Base-by-base conservation (phyloP, 2,797 vertebrate species). In the Astyanax mexicanus region DNA sequence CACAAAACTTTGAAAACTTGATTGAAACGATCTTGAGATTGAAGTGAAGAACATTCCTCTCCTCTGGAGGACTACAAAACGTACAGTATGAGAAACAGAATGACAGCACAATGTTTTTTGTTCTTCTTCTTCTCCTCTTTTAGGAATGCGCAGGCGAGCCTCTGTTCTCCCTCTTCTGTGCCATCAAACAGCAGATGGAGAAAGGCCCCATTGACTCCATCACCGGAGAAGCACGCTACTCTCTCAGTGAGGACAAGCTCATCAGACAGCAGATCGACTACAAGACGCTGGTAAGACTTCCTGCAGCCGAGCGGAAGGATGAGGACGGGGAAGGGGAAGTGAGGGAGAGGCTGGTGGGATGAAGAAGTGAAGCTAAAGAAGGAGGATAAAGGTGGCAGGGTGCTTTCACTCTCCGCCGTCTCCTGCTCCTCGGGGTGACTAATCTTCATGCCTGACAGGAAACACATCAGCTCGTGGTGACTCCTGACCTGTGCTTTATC, bases 121-220 rank as follows among this genome's bases (percentile, higher is more conserved):
- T 37, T 74, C 49, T 74, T 27, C 3, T 37, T 74, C 49, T 74
- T 27, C 3, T 29, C 54, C n/a, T 47, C 29, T 75, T 82, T 15
- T 89, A 99, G 98, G 98, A 99, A 79, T 99, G 98, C 60, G 98
- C 97, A 0, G 98, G 98, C 0, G 98, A 99, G 74, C 98, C 97
- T 19, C 95, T 99, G 27, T 99, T 98, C 90, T 98, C 96, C 54
- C 93, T 98, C 42, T 98, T 97, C 90, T 98, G 96, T 75, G 96
- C 97, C 89, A 98, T 99, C 93, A 99, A 99, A 88, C 98, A 99
- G 91, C 98, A 99, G 92, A 99, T 99, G 98, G 98, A 99, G 89
- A 99, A 99, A 82, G 98, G 98, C 1, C 97, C 98, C 75, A 99
- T 99, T 0, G 98, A 99, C 54, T 95, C 97, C 23, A 99, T 99